Conservation (phyloP, 2,797 vertebrate genomes). For the Spheniscus humboldti region DNA sequence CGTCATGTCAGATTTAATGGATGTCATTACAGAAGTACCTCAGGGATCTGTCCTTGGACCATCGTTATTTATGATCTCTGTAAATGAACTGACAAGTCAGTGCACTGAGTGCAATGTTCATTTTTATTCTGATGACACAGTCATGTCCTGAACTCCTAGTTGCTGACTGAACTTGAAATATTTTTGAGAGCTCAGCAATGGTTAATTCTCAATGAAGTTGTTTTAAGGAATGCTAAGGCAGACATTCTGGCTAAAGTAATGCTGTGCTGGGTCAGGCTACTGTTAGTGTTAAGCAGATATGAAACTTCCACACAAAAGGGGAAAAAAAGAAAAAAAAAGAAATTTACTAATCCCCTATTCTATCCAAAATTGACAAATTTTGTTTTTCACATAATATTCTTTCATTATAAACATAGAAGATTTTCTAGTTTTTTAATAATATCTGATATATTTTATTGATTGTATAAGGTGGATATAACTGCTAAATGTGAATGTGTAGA, state of each 20-base stretch:
- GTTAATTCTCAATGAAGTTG: constrained; percentile 16
- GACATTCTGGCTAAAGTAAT: background rate
- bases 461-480: background rate
- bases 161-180: constrained; percentile 27
- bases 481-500: background rate
- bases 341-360: background rate
- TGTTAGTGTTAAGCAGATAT: background rate
- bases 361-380: background rate
- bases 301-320: background rate
- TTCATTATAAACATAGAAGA: background rate
- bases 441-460: background rate
- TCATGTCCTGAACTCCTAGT: background rate
- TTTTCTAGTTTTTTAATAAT: background rate
- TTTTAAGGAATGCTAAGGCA: background rate
- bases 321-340: too few species aligned
- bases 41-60: constrained; percentile 66
- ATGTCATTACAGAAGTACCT: constrained; percentile 75
- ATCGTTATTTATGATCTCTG: constrained; percentile 75
- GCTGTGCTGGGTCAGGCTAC: background rate
- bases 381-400: background rate
- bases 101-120: constrained; percentile 25
- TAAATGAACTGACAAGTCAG: constrained; percentile 71
- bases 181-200: constrained; percentile 20
- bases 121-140: constrained; percentile 64
- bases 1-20: constrained; percentile 77